Conservation (phyloP, 2,113 vertebrate species). For the Furnarius figulus region DNA sequence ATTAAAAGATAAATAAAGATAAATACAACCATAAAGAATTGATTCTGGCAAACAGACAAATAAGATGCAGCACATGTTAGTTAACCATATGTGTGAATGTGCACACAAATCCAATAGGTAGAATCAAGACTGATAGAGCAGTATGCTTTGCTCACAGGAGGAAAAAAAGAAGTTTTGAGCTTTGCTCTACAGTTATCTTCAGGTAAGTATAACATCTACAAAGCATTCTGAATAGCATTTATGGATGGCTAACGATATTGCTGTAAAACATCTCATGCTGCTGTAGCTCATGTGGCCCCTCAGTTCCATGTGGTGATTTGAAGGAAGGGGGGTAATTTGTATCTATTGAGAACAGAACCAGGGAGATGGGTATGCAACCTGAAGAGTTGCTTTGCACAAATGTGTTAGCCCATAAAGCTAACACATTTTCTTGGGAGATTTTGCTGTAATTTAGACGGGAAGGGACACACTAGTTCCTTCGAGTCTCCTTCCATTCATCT, state of each 20-base stretch:
- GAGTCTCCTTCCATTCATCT: neutral
- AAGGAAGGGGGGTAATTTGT: neutral
- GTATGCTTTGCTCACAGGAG: neutral
- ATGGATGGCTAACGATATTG: neutral
- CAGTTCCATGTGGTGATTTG: neutral
- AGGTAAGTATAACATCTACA: neutral
- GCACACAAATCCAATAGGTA: neutral
- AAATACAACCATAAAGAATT: neutral
- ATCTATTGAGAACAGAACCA: neutral
- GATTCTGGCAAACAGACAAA: neutral
- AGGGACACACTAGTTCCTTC: neutral
- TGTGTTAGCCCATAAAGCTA: neutral
- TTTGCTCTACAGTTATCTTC: neutral
- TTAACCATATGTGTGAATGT: fast-evolving
- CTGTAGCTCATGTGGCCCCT: neutral
- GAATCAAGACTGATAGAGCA: neutral
- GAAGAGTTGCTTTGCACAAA: neutral
- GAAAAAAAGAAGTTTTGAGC: neutral
- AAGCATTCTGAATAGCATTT: neutral
- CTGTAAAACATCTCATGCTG: neutral
- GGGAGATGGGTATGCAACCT: fast-evolving
- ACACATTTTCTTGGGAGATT: neutral
- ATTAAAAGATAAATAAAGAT: neutral
- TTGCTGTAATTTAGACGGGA: neutral
- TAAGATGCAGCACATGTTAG: neutral